A percentile compares a stretch with the other conserved stretches of the same genome.
Conservation (phyloP, 1,140 invertebrate genomes). For the Heliconius hermathena region DNA sequence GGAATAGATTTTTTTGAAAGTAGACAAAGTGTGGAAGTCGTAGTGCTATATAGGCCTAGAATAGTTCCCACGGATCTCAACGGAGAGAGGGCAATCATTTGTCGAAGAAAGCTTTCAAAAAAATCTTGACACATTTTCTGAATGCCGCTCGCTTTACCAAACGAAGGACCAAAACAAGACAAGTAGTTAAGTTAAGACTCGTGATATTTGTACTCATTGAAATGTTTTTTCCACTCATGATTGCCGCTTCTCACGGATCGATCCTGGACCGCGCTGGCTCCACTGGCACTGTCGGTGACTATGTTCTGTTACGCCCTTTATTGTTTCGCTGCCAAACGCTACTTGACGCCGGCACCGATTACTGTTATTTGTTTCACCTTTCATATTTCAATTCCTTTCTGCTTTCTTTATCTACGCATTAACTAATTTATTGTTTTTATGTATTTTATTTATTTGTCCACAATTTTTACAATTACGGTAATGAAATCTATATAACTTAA, state of each 20-base stretch:
- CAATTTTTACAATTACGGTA: background rate
- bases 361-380: background rate
- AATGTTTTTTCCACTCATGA: conserved; percentile 82
- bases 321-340: conserved; percentile 52
- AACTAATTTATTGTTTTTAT: background rate
- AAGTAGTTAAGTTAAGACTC: conserved; percentile 43
- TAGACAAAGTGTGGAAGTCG: conserved; percentile 71
- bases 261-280: conserved; percentile 68
- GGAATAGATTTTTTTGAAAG: conserved; percentile 82
- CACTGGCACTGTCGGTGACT: conserved; percentile 70
- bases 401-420: background rate
- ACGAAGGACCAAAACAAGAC: conserved; percentile 23
- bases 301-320: conserved; percentile 47
- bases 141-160: conserved; percentile 66
- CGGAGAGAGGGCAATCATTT: conserved; percentile 79
- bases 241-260: conserved; percentile 82
- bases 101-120: conserved; percentile 80
- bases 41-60: conserved; percentile 58
- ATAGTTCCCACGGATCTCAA: conserved; percentile 44
- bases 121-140: conserved; percentile 82
- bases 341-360: conserved; percentile 57
- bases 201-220: conserved; percentile 69
- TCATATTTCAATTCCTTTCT: background rate
- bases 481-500: background rate
- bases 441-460: background rate